Evolutionary conservation across 2,797 vertebrate genomes (phyloP).

Genomic region (Spea hammondii): DNA sequence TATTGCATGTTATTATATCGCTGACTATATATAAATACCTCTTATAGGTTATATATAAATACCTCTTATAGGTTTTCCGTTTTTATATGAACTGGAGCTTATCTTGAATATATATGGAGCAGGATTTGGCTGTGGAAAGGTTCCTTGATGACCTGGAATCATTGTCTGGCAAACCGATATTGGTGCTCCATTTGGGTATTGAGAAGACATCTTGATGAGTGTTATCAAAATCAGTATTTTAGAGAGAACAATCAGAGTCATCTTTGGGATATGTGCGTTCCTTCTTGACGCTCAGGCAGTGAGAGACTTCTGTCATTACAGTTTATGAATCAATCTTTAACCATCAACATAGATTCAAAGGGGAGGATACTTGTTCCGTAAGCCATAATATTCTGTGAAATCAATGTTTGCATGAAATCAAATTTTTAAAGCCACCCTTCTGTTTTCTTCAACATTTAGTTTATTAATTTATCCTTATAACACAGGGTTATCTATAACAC

Average conservation of each 20-base stretch:
- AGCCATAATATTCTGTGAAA: background rate
- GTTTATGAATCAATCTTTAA: background rate
- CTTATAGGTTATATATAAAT: conserved; percentile 55
- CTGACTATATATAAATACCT: conserved; percentile 56
- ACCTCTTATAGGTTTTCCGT: conserved; percentile 63
- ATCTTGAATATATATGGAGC: conserved; percentile 60
- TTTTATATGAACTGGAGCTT: conserved; percentile 54
- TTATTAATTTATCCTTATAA: too few species aligned
- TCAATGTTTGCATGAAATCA: background rate
- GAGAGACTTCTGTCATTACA: background rate
- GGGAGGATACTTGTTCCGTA: background rate
- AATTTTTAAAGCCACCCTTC: too few species aligned
- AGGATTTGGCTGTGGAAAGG: conserved; percentile 53
- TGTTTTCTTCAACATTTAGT: too few species aligned
- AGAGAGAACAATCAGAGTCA: conserved; percentile 3
- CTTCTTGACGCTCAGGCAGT: background rate
- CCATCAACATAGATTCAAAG: background rate
- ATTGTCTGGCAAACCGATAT: conserved; percentile 59
- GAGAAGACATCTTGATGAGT: background rate
- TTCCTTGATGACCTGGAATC: conserved; percentile 59
- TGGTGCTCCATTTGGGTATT: conserved; percentile 58
- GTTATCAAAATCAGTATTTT: conserved; percentile 1
- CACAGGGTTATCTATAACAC: too few species aligned
- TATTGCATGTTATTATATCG: background rate
- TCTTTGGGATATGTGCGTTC: background rate